These are phyloP conservation scores for Catagonus wagneri DNA, from an alignment of 2,113 vertebrate genomes.

Conservation along the genomic window DNA sequence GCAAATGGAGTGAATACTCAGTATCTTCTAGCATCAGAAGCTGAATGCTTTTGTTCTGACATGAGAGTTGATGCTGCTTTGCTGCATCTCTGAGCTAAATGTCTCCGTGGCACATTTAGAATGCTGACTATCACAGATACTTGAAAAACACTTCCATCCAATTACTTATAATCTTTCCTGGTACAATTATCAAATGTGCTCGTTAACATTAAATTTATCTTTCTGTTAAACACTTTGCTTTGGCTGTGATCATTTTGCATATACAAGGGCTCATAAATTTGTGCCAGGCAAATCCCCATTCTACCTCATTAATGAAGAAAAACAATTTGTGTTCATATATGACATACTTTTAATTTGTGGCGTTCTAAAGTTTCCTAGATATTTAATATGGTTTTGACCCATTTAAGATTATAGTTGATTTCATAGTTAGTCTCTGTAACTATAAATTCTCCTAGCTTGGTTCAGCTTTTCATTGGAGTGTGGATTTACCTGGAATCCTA, in stretches of 20 bases:
- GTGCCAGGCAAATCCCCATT: conserved; percentile 26
- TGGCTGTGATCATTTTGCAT: conserved; percentile 6
- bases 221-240: conserved; percentile 12
- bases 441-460: neutral
- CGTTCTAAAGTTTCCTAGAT: conserved; percentile 22
- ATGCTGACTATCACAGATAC: neutral
- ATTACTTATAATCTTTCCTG: conserved; percentile 41
- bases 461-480: conserved; percentile 25
- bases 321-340: neutral
- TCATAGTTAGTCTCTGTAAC: neutral
- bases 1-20: neutral
- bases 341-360: conserved; percentile 8
- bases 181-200: conserved; percentile 46
- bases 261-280: neutral
- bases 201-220: conserved; percentile 44
- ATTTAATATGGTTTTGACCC: conserved; percentile 20
- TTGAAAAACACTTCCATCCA: conserved; percentile 21
- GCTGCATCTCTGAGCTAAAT: conserved; percentile 43
- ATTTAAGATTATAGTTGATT: conserved; percentile 27
- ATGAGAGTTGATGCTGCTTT: neutral
- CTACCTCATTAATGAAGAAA: conserved; percentile 25
- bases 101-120: conserved; percentile 35
- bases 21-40: conserved; percentile 19
- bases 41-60: neutral
- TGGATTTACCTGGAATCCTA: neutral